Evolutionary conservation across 2,797 vertebrate species (phyloP).

Genomic region (Molothrus aeneus): DNA sequence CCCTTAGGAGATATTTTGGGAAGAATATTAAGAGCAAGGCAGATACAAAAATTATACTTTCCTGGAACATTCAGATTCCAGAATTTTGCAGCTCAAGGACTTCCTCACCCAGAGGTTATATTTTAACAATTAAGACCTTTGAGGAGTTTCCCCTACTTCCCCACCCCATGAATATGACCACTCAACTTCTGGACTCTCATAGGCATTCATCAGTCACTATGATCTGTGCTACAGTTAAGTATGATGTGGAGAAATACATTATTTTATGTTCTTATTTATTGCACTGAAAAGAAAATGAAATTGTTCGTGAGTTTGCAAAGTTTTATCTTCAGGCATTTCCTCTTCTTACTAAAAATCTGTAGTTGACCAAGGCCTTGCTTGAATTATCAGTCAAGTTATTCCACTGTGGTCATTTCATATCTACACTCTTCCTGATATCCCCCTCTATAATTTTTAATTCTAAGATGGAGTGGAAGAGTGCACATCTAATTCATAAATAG

Average conservation of each 20-base stretch:
- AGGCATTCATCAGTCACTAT: not conserved
- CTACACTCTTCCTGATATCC: not conserved
- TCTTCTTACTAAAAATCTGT: not conserved
- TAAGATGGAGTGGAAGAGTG: not conserved
- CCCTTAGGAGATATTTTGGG: not conserved
- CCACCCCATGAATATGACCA: accelerated
- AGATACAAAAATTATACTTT: not conserved
- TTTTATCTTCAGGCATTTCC: not conserved
- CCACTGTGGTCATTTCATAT: not conserved
- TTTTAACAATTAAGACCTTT: not conserved
- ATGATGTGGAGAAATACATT: not conserved
- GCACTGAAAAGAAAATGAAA: not conserved
- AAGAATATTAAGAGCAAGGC: not conserved
- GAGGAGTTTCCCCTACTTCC: not conserved
- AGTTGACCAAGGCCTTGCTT: not conserved
- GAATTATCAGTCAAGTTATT: not conserved
- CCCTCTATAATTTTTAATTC: not conserved
- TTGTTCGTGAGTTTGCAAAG: accelerated
- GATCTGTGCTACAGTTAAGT: not conserved
- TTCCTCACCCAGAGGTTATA: not conserved
- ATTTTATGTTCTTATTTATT: not conserved
- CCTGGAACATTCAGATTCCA: not conserved
- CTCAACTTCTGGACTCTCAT: not conserved
- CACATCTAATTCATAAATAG: not conserved
- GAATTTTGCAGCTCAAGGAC: not conserved